These are phyloP conservation scores for Poeciliopsis occidentalis DNA, from an alignment of 2,113 vertebrate genomes.

Conservation along the genomic window DNA sequence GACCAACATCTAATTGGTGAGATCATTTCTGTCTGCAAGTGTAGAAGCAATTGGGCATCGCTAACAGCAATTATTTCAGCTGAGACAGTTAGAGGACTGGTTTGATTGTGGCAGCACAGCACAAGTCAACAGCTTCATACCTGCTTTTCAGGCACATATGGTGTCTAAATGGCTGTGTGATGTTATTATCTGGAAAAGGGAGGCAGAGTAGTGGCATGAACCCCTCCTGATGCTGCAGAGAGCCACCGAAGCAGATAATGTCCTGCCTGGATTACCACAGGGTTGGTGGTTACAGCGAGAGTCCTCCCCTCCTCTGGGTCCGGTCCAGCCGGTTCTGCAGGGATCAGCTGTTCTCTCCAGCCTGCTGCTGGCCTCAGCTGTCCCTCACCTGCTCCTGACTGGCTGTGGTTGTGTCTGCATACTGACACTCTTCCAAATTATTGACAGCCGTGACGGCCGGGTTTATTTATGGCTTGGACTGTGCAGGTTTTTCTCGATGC, in stretches of 20 bases:
- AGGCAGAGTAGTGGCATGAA: slow-evolving; percentile 44
- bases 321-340: slow-evolving; percentile 60
- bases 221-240: slow-evolving; percentile 68
- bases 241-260: slow-evolving; percentile 71
- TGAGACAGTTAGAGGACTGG: background rate
- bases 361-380: slow-evolving; percentile 68
- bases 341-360: slow-evolving; percentile 63
- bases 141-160: background rate
- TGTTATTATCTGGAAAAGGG: slow-evolving; percentile 19
- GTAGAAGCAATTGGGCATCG: slow-evolving; percentile 9
- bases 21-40: slow-evolving; percentile 28
- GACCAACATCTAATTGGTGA: slow-evolving; percentile 27
- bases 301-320: slow-evolving; percentile 67
- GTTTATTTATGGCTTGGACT: background rate
- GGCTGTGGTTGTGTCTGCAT: slow-evolving; percentile 17
- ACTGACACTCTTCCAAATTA: background rate
- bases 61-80: background rate
- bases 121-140: slow-evolving; percentile 11
- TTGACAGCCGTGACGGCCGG: background rate
- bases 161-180: slow-evolving; percentile 29
- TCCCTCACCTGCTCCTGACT: slow-evolving; percentile 70
- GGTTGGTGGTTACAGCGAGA: slow-evolving; percentile 65
- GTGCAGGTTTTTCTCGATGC: background rate
- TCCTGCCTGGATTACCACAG: slow-evolving; percentile 71
- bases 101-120: slow-evolving; percentile 4